phyloP scores from a whole-genome alignment of 2,113 vertebrate genomes.

The Oncorhynchus clarkii region DNA sequence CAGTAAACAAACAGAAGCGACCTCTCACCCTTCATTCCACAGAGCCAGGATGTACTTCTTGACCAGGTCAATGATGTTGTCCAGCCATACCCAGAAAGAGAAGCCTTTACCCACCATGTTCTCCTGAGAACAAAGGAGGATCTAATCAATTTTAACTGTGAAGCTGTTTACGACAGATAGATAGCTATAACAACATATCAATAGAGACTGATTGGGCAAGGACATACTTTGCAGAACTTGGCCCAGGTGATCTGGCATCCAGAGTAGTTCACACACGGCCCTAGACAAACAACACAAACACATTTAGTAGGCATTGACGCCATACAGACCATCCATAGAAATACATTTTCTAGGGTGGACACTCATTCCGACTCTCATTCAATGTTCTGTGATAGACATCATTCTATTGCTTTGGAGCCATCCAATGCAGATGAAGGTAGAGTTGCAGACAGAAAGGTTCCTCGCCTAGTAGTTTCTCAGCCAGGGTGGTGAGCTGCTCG shows the following conservation, averaged over 20 bases:
- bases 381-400: too few relatives aligned
- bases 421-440: constrained; percentile 45
- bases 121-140: constrained; percentile 71
- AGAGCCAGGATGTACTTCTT: constrained; percentile 97
- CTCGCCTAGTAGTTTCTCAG: constrained; percentile 92
- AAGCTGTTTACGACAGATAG: neutral
- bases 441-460: constrained; percentile 58
- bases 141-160: constrained; percentile 9
- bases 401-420: neutral
- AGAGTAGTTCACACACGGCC: constrained; percentile 95
- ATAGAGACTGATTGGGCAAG: neutral
- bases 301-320: neutral
- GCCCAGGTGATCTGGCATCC: constrained; percentile 99
- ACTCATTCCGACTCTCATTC: neutral
- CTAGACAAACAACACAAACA: constrained; percentile 58
- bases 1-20: neutral
- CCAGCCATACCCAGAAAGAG: constrained; percentile 99
- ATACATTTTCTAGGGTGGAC: neutral
- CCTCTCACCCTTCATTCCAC: constrained; percentile 96
- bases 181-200: neutral
- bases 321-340: neutral
- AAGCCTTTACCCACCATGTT: constrained; percentile 99
- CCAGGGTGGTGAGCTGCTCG: constrained; percentile 93
- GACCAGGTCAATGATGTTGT: constrained; percentile 98
- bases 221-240: constrained; percentile 96